phyloP scores from a whole-genome alignment of 2,888 invertebrate genomes.

The Tineola bisselliella region DNA sequence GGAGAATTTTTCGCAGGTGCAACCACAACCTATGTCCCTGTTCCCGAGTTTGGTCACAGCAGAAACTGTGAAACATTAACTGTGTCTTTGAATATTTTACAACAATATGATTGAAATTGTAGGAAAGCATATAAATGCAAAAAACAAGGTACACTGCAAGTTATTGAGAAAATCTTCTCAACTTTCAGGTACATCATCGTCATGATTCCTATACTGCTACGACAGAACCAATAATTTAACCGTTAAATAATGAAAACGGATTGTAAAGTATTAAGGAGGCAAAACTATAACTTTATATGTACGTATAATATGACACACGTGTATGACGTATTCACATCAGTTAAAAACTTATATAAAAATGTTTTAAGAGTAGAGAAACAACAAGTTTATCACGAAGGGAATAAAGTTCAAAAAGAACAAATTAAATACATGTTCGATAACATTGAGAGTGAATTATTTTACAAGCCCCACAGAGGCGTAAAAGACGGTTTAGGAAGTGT shows the following conservation, averaged over 20 bases:
- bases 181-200: constrained; percentile 2
- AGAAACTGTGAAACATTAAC: too few relatives aligned
- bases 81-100: too few relatives aligned
- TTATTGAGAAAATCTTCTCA: background rate
- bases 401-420: background rate
- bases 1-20: too few relatives aligned
- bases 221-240: background rate
- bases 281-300: background rate
- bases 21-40: too few relatives aligned
- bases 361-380: background rate
- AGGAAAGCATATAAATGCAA: background rate
- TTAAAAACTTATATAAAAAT: background rate
- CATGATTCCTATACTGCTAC: background rate
- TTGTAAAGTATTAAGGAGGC: constrained; percentile 1
- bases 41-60: too few relatives aligned
- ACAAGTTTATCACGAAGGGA: background rate
- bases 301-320: background rate
- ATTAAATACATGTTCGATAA: constrained; percentile 4
- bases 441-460: constrained; percentile 5
- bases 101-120: background rate
- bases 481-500: constrained; percentile 1
- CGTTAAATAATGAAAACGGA: background rate
- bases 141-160: background rate
- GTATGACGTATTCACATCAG: background rate
- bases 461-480: background rate